A percentile compares a stretch with the other conserved stretches of the same genome.
phyloP scores from a whole-genome alignment of 2,113 vertebrate genomes.

The Myrmophylax atrothorax region DNA sequence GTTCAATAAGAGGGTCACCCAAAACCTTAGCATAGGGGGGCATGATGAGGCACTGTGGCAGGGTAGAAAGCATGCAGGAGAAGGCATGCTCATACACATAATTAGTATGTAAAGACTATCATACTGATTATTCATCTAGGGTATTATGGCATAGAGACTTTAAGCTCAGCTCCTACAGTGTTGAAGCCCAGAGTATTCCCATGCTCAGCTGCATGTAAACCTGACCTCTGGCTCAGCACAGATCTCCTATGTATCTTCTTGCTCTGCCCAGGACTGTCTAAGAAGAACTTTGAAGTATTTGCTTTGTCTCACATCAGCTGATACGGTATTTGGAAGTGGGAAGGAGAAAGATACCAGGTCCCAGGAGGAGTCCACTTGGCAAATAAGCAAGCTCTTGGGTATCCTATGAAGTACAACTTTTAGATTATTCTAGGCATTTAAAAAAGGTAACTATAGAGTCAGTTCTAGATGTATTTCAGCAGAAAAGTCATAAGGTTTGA shows the following conservation, averaged over 20 bases:
- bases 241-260: background rate
- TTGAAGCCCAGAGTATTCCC: background rate
- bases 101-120: background rate
- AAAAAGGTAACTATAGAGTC: background rate
- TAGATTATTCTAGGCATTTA: background rate
- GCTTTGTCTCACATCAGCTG: background rate
- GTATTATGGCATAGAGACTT: background rate
- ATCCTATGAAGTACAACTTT: background rate
- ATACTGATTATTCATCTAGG: background rate
- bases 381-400: background rate
- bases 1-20: background rate
- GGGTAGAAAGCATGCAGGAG: rapidly evolving
- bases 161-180: background rate
- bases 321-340: background rate
- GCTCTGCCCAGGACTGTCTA: background rate
- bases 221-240: background rate
- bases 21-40: background rate
- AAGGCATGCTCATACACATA: background rate
- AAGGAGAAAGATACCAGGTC: background rate
- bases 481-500: background rate
- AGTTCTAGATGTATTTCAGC: background rate
- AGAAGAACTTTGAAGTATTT: background rate
- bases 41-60: background rate
- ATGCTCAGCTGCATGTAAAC: background rate
- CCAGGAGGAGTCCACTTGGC: background rate